Conservation (phyloP, 2,113 vertebrate genomes). For the Solea senegalensis region DNA sequence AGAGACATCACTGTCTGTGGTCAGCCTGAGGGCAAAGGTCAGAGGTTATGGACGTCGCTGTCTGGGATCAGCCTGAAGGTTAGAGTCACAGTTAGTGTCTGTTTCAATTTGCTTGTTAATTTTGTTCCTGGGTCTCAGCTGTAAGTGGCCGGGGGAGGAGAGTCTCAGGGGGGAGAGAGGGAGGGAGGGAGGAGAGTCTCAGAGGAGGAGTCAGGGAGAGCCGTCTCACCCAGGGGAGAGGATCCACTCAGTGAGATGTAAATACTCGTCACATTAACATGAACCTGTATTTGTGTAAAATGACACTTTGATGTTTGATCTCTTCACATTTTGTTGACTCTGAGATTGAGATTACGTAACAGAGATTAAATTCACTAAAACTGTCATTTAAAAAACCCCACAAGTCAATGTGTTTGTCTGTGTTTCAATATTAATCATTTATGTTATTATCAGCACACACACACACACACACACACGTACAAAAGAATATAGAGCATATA, state of each 20-base stretch:
- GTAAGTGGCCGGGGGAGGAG: conserved; percentile 60
- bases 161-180: conserved; percentile 59
- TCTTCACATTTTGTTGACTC: background rate
- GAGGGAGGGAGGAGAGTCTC: conserved; percentile 43
- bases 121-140: conserved; percentile 80
- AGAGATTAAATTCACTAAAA: no score
- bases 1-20: conserved; percentile 84
- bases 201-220: conserved; percentile 47
- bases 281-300: conserved; percentile 12
- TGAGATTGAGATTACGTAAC: background rate
- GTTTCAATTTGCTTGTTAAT: conserved; percentile 79
- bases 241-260: conserved; percentile 48
- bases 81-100: conserved; percentile 27
- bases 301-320: background rate
- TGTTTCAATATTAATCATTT: background rate
- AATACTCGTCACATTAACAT: conserved; percentile 63
- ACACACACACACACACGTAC: background rate
- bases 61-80: conserved; percentile 2
- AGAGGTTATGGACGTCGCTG: no score
- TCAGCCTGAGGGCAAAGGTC: background rate
- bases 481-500: no score
- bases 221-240: conserved; percentile 56
- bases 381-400: no score
- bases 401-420: no score
- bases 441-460: background rate